These are phyloP conservation scores for Pangasianodon gigas DNA, from an alignment of 2,113 vertebrate species.

Conservation along the genomic window DNA sequence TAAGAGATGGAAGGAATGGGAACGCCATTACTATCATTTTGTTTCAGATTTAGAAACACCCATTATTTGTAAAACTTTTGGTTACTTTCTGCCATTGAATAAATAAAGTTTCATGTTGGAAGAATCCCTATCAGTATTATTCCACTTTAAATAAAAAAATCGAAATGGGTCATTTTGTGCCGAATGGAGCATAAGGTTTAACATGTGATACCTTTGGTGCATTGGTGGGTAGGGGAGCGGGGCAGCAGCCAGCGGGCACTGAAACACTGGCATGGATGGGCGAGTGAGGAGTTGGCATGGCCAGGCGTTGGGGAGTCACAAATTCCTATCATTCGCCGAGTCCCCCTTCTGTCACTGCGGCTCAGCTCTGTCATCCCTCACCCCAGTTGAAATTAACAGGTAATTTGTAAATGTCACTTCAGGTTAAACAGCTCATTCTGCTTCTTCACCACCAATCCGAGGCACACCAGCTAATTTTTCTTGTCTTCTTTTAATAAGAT, in stretches of 20 bases:
- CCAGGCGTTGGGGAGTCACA: conserved; percentile 68
- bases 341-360: conserved; percentile 91
- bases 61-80: not conserved
- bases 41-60: not conserved
- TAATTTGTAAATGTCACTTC: conserved; percentile 99
- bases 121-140: not conserved
- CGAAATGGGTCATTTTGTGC: conserved; percentile 45
- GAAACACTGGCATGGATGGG: conserved; percentile 24
- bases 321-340: conserved; percentile 83
- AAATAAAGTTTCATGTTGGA: not conserved
- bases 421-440: conserved; percentile 99
- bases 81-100: not conserved
- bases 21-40: not conserved
- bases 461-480: conserved; percentile 91
- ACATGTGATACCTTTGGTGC: conserved; percentile 23
- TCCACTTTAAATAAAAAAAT: not conserved
- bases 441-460: conserved; percentile 93
- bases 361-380: conserved; percentile 99
- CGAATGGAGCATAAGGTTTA: conserved; percentile 21
- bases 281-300: conserved; percentile 65
- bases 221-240: not conserved
- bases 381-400: conserved; percentile 99
- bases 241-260: conserved; percentile 1
- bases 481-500: conserved; percentile 98
- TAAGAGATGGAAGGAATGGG: not conserved